Conservation (phyloP, 2,888 invertebrate species). For the Kuschelorhynchus macadamiae region DNA sequence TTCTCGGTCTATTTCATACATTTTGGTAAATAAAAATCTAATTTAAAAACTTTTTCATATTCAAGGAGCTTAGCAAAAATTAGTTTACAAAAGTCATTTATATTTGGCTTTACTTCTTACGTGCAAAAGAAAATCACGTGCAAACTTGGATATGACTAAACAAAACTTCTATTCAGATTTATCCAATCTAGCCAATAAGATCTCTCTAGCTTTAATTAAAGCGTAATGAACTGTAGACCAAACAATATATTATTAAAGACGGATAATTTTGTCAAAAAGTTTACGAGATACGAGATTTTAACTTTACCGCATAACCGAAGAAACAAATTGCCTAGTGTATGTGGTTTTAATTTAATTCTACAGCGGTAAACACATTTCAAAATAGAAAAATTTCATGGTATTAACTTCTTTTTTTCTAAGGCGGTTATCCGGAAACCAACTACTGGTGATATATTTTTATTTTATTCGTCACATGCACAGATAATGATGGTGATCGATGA, state of each 20-base stretch:
- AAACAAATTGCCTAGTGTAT: not conserved
- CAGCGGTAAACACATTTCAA: slow-evolving; percentile 20
- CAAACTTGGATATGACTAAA: no score
- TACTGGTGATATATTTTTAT: no score
- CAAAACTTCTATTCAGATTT: no score
- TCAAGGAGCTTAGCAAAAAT: no score
- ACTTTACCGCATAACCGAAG: slow-evolving; percentile 12
- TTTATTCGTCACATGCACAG: no score
- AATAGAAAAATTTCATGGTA: slow-evolving; percentile 6
- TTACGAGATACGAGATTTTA: not conserved
- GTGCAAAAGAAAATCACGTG: no score
- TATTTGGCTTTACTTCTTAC: no score
- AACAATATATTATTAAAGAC: slow-evolving; percentile 8
- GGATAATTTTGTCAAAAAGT: not conserved
- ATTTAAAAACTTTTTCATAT: no score
- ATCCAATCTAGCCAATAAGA: slow-evolving; percentile 12
- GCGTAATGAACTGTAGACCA: slow-evolving; percentile 25
- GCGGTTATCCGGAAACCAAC: not conserved
- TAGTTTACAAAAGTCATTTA: no score
- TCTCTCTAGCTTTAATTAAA: slow-evolving; percentile 24
- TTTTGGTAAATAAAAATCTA: no score
- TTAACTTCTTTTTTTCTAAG: slow-evolving; percentile 10
- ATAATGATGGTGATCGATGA: no score
- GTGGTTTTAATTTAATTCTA: slow-evolving; percentile 23
- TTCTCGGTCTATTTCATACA: no score